Base-by-base conservation (phyloP, 2,888 invertebrate species). In the Eupeodes latifasciatus region DNA sequence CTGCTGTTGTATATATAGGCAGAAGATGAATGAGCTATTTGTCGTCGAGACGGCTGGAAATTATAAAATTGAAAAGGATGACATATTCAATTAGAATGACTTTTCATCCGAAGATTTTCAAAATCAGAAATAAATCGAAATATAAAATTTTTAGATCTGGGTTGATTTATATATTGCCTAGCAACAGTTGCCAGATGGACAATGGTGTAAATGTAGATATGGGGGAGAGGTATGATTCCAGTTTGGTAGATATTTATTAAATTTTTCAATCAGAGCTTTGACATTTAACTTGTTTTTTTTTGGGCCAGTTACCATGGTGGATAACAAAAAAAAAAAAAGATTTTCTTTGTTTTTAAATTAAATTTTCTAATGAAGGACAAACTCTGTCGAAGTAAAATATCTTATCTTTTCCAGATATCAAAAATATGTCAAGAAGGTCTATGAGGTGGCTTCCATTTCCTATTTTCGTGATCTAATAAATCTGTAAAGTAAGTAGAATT, bases 21-120 rank as follows among this genome's bases (percentile, higher is more conserved):
- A 59, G 34, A 85, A 44, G 80, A 80, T 80, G 72, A 84, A 84
- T 87, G 84, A 80, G 14, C 84, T 87, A 87, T 87, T 87, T 87
- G 87, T 87, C 87, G 80, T 84, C 84, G 77, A 80, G 84, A 84
- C 84, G 80, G 74, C 77, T 74, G 86, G 64, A 83, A 78, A 82
- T 82, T 82, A 64, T 62, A 77, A 53, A 53, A 77, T 75, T 74
- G 67, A 84, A 74, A 62, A 72, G 76, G 76, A 77, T 74, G 77
- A 74, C 75, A 74, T 62, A 74, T 77, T 80, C 84, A 62, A 80
- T 87, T 81, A 74, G 75, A 87, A 79, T 59, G 44, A 11, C 51
- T 67, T 53, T 59, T 5, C 36, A 47, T 7, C 27, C 44, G 40
- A 27, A 69, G 34, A 61, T 74, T 36, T 27, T 47, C 51, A 74